Percentiles rank a stretch among this genome's conserved stretches.
These are phyloP conservation scores for Physella acuta DNA, from an alignment of 1,140 invertebrate genomes.

Conservation along the genomic window DNA sequence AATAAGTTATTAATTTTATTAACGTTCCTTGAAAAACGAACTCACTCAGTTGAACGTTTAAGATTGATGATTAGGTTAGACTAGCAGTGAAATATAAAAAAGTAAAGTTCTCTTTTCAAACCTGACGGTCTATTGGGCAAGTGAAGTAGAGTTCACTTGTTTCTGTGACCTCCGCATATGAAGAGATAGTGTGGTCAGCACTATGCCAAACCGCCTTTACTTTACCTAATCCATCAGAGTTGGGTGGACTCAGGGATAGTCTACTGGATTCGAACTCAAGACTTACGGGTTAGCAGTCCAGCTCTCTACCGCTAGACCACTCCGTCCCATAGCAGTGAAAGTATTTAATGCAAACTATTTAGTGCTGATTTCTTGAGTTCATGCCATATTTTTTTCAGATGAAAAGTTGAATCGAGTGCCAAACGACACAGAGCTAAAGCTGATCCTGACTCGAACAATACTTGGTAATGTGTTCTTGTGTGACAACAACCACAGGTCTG, in stretches of 20 bases:
- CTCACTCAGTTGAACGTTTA: background rate
- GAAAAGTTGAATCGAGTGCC: background rate
- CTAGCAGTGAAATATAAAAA: background rate
- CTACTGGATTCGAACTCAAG: background rate
- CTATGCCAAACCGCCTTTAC: too few species aligned
- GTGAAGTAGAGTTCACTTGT: too few species aligned
- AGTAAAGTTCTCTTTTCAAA: background rate
- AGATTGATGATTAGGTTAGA: background rate
- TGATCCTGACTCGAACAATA: constrained; percentile 12
- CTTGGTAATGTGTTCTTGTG: background rate
- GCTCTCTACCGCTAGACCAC: too few species aligned
- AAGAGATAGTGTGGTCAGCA: too few species aligned
- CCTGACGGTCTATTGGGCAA: too few species aligned
- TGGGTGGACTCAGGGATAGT: background rate
- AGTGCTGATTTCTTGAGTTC: background rate
- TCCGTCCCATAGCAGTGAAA: too few species aligned
- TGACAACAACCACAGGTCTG: background rate
- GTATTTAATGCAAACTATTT: background rate
- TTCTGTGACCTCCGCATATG: too few species aligned
- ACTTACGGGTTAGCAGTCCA: background rate
- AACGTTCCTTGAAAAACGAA: background rate
- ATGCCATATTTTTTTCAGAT: constrained; percentile 5
- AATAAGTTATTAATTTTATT: background rate
- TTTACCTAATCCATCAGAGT: background rate
- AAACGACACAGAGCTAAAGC: background rate